Percentiles rank a stretch among this genome's conserved stretches.
These are phyloP conservation scores for Mythimna ferrago DNA, from an alignment of 2,888 invertebrate species.

Conservation along the genomic window DNA sequence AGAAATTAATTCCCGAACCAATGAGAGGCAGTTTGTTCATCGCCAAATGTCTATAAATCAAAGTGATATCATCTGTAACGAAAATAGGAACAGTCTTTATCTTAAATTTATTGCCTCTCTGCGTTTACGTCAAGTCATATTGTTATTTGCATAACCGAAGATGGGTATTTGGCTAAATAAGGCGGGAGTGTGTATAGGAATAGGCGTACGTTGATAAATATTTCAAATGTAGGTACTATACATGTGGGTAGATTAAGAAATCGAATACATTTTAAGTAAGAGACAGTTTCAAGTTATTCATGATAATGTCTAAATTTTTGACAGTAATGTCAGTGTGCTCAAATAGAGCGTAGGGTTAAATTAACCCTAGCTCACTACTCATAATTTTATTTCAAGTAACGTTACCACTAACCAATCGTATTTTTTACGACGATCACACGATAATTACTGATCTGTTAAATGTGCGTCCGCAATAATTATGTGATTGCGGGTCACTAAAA, in stretches of 20 bases:
- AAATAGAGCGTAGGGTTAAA: too few relatives aligned
- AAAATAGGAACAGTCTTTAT: conserved; percentile 59
- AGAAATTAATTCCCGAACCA: conserved; percentile 49
- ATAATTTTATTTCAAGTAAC: too few relatives aligned
- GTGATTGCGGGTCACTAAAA: too few relatives aligned
- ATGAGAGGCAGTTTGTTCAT: conserved; percentile 49
- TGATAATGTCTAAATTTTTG: neutral
- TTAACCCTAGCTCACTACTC: too few relatives aligned
- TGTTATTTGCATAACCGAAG: conserved; percentile 37
- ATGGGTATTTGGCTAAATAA: neutral
- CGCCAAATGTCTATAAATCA: conserved; percentile 53
- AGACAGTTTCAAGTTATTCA: neutral
- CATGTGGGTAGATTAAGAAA: neutral
- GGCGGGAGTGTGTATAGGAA: neutral
- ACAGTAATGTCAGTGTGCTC: too few relatives aligned
- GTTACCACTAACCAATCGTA: too few relatives aligned
- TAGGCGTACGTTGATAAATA: neutral
- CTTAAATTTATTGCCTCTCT: conserved; percentile 54
- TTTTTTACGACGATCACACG: too few relatives aligned
- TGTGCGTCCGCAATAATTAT: too few relatives aligned
- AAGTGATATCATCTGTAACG: conserved; percentile 53
- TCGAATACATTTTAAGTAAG: neutral
- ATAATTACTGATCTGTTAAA: too few relatives aligned
- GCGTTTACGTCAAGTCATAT: conserved; percentile 29
- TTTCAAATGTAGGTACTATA: neutral